A percentile compares a stretch with the other conserved stretches of the same genome.
phyloP scores from a whole-genome alignment of 2,888 invertebrate species.

The Podotricha telesiphe region DNA sequence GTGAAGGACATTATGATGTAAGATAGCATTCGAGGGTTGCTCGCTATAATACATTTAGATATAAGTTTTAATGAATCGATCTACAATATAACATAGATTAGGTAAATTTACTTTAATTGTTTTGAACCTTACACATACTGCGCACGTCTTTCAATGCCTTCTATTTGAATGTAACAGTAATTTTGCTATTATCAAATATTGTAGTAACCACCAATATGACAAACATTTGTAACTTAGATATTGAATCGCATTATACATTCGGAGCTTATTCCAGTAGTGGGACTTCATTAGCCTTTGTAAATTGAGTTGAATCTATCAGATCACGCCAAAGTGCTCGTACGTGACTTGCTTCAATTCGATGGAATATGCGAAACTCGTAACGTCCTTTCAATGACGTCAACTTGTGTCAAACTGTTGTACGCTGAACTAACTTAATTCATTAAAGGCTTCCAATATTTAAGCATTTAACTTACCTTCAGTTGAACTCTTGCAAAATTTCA shows the following conservation, averaged over 20 bases:
- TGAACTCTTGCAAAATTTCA: not conserved
- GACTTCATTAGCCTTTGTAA: slow-evolving; percentile 49
- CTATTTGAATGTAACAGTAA: slow-evolving; percentile 6
- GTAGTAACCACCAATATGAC: slow-evolving; percentile 11
- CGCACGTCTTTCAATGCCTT: slow-evolving; percentile 5
- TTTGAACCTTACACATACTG: slow-evolving; percentile 22
- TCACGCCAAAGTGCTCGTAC: slow-evolving; percentile 50
- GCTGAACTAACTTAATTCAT: slow-evolving; percentile 35
- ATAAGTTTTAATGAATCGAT: slow-evolving; percentile 54
- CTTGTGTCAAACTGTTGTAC: slow-evolving; percentile 43
- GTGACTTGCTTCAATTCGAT: slow-evolving; percentile 48
- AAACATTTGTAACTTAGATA: slow-evolving; percentile 21
- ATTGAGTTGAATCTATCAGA: slow-evolving; percentile 51
- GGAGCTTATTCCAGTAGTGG: slow-evolving; percentile 44
- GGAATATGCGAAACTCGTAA: slow-evolving; percentile 48
- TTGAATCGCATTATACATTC: slow-evolving; percentile 40
- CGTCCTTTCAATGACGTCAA: slow-evolving; percentile 47
- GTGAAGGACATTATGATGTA: slow-evolving; percentile 74
- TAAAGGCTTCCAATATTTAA: slow-evolving; percentile 23
- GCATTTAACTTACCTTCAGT: not conserved
- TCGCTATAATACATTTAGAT: slow-evolving; percentile 47
- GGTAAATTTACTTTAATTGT: slow-evolving; percentile 60
- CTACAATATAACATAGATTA: slow-evolving; percentile 61
- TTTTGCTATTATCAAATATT: slow-evolving; percentile 4
- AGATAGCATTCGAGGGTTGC: slow-evolving; percentile 76